Base-by-base conservation (phyloP, 2,113 vertebrate species). In the Hystrix cristata region DNA sequence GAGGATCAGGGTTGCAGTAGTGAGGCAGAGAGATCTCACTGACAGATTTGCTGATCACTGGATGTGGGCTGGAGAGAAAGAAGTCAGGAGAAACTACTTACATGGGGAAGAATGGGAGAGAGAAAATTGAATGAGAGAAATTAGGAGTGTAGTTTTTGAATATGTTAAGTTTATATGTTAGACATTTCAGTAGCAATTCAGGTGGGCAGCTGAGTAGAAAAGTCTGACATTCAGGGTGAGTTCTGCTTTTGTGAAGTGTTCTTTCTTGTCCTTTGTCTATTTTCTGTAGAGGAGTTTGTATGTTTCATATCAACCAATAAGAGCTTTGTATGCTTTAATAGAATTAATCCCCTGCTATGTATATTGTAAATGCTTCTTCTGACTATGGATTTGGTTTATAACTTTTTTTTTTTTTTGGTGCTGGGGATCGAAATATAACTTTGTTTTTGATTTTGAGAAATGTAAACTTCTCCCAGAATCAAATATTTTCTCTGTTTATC, bases 381-480 rank as follows among this genome's bases (percentile, higher is more conserved):
- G 14, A 53, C 79, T 83, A 38, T 46, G 65, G 43, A 31, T 94
- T 87, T 90, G 62, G 23, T 72, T 71, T 84, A 67, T 60, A 87
- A 65, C 29, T 74, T 80, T 65, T 21, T 38, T 90, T 95, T 57
- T 57, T 10, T 57, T 57, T 57, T 57, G 55, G 38, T 38, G 38
- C 38, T 38, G 38, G 38, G 38, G 38, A 38, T 38, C 38, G 38
- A 38, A 38, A 38, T 57, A 12, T 57, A 79, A 55, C 38, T 85
- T 84, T 72, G 31, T 51, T 92, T 95, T 95, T 88, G 80, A 83
- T 38, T 91, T 62, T 80, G 60, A 62, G 19, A 90, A 89, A 51
- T 71, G 16, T 79, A 92, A 94, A 69, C 31, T 25, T 88, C 74
- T 85, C 13, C 16, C 48, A 95, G 10, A 82, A 34, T 90, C 16